These are phyloP conservation scores for Hypomecis atomaria DNA, from an alignment of 2,888 invertebrate species.

Conservation along the genomic window DNA sequence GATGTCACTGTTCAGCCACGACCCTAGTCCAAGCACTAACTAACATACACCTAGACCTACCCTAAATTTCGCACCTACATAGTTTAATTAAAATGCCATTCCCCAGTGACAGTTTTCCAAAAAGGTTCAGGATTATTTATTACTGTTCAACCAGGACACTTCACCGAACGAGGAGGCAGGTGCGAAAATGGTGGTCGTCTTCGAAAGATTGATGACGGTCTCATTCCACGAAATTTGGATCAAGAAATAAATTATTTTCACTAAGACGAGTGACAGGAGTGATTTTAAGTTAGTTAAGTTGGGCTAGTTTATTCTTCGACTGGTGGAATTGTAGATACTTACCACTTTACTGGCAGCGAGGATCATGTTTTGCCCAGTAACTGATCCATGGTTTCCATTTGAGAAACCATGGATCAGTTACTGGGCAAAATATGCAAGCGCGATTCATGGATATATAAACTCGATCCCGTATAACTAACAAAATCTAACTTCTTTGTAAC, in stretches of 20 bases:
- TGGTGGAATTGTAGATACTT: background rate
- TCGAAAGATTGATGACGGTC: constrained; percentile 41
- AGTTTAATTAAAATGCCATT: constrained; percentile 35
- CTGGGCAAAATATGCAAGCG: too few relatives aligned
- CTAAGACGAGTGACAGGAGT: constrained; percentile 35
- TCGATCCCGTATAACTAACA: too few relatives aligned
- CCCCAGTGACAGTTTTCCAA: constrained; percentile 37
- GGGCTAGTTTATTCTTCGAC: constrained; percentile 25
- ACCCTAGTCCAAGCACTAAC: background rate
- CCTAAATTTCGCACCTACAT: constrained; percentile 5
- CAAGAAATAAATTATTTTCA: constrained; percentile 45
- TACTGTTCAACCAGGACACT: constrained; percentile 43
- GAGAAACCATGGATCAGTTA: too few relatives aligned
- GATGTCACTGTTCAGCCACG: too few relatives aligned
- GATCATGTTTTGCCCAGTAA: too few relatives aligned
- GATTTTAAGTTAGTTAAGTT: constrained; percentile 13
- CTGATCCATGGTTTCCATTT: too few relatives aligned
- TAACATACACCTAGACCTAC: constrained; percentile 1
- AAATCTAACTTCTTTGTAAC: too few relatives aligned
- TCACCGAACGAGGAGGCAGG: constrained; percentile 37
- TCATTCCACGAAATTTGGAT: constrained; percentile 40
- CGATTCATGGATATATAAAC: too few relatives aligned
- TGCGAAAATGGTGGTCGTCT: constrained; percentile 42
- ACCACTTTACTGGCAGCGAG: background rate
- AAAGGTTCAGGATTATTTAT: constrained; percentile 44